Percentiles rank a stretch among this genome's conserved stretches.
These are phyloP conservation scores for Omphaloscelis lunosa DNA, from an alignment of 2,888 invertebrate genomes.

Conservation along the genomic window DNA sequence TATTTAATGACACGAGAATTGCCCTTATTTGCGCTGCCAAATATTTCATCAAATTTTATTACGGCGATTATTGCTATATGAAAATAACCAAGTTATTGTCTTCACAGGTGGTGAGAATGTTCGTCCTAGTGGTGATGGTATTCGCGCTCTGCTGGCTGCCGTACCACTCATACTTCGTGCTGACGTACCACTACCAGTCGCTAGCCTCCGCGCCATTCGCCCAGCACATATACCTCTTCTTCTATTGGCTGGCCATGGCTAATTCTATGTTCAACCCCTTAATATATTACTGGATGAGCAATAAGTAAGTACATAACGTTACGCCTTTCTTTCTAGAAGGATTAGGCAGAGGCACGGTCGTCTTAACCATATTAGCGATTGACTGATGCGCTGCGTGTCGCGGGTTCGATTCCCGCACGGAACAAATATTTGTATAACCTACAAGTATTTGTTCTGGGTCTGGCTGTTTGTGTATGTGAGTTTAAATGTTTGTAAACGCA, in stretches of 20 bases:
- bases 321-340: background rate
- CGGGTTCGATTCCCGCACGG: no score
- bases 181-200: conserved; percentile 91
- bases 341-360: background rate
- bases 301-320: conserved; percentile 90
- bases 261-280: conserved; percentile 98
- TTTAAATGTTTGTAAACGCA: no score
- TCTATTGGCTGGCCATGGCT: conserved; percentile 98
- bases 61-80: background rate
- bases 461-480: no score
- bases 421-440: no score
- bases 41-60: background rate
- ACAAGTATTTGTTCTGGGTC: no score
- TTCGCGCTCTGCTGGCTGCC: conserved; percentile 97
- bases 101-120: conserved; percentile 96
- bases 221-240: conserved; percentile 95
- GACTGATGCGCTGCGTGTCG: no score
- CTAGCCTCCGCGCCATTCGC: conserved; percentile 93
- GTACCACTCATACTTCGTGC: conserved; percentile 96
- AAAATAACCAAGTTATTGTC: conserved; percentile 25
- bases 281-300: conserved; percentile 98
- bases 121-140: conserved; percentile 95
- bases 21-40: background rate
- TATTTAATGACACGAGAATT: background rate
- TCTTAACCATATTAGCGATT: no score